Base-by-base conservation (phyloP, 2,113 vertebrate genomes). In the Syngnathus floridae region DNA sequence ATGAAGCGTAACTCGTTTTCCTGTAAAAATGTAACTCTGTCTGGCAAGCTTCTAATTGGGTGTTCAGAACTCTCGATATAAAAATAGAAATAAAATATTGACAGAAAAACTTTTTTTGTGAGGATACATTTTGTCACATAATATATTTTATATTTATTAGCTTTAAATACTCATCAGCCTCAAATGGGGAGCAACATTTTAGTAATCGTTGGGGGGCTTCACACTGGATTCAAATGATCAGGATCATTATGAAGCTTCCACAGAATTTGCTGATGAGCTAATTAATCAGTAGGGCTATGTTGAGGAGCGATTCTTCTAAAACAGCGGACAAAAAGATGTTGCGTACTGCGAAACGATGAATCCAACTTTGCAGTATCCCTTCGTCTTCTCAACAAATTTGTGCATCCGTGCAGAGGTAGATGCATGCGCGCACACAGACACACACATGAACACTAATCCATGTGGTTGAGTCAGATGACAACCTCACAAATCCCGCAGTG, bases 351-450 rank as follows among this genome's bases (percentile, higher is more conserved):
- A 40, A 31, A 60, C 16, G 40, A 59, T 46, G 17, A 49, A 64
- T 45, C 22, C 17, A 17, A 7, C 12, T 56, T 56, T 31, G 26
- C 26, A 49, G 31, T 31, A n/a, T 62, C 71, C 51, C 37, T 51
- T 76, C 45, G 12, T 63, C 57, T 41, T 2, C 13, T 26, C 40
- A 10, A 1, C 7, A 37, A 37, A 37, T 58, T 58, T 37, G 56
- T n/a, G 40, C 40, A 26, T 16, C 63, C 71, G 64, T 71, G 63
- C 71, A 83, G 79, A 86, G 81, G 81, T 83, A 83, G 82, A 82
- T 83, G 82, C 66, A 81, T 56, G 51, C 57, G 57, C 64, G 31
- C 64, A 69, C 66, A 66, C 55, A 63, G 45, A 71, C 64, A 66
- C 12, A 31, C 26, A 69, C 66, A 66, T 58, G 65, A 49, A 71